A percentile compares a stretch with the other conserved stretches of the same genome.
Conservation (phyloP, 1,140 invertebrate species). For the Odontomachus brunneus region DNA sequence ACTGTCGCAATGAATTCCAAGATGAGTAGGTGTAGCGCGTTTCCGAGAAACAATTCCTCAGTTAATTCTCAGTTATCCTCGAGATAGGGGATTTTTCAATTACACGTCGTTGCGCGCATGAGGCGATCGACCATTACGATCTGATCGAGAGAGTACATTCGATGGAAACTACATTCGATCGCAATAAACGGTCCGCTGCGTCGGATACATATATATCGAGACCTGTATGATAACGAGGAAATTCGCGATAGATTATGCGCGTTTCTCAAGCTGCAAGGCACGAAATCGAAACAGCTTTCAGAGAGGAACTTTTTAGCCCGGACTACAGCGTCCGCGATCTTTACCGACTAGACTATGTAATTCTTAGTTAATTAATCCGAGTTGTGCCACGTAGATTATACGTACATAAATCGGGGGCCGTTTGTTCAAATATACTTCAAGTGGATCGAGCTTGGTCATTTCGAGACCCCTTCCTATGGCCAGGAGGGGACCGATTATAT, state of each 20-base stretch:
- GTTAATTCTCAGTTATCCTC: slow-evolving; percentile 8
- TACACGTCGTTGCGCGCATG: background rate
- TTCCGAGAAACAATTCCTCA: slow-evolving; percentile 4
- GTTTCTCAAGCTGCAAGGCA: slow-evolving; percentile 83
- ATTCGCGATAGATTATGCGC: slow-evolving; percentile 71
- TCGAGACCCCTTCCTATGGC: background rate
- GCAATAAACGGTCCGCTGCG: slow-evolving; percentile 2
- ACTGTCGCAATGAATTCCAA: background rate
- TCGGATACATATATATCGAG: slow-evolving; percentile 35
- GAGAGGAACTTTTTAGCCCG: slow-evolving; percentile 62
- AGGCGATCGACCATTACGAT: slow-evolving; percentile 11
- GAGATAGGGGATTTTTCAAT: background rate
- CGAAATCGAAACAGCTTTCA: slow-evolving; percentile 79
- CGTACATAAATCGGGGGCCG: slow-evolving; percentile 46
- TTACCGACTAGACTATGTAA: slow-evolving; percentile 55
- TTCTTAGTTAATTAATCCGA: slow-evolving; percentile 57
- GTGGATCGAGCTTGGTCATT: slow-evolving; percentile 59
- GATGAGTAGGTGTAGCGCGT: slow-evolving; percentile 1
- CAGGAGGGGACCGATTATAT: slow-evolving; percentile 37
- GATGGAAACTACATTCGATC: slow-evolving; percentile 16
- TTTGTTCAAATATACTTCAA: slow-evolving; percentile 53
- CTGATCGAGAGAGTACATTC: slow-evolving; percentile 11
- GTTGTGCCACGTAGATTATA: slow-evolving; percentile 35
- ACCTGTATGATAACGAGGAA: slow-evolving; percentile 31
- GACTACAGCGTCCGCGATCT: slow-evolving; percentile 16